Evolutionary conservation across 2,797 vertebrate genomes (phyloP), one percentile per base, ranked within the genome.

Genomic region (Denticeps clupeoides): DNA sequence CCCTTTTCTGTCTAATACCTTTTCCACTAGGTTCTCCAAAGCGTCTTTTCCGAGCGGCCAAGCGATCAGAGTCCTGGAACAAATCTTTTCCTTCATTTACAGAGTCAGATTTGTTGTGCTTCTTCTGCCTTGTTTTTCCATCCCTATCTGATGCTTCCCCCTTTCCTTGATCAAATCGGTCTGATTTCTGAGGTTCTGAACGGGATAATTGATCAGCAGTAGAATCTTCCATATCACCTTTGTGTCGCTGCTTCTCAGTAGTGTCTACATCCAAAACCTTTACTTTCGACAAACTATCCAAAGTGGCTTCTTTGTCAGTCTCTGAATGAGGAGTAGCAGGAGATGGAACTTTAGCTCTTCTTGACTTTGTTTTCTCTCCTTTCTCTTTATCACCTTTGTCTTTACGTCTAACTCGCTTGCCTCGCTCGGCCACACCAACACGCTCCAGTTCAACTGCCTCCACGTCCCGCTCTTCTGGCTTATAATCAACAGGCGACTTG

Each of bases 21-120:
- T 88, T 94, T 6, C 86, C 80, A 69, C 66, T 79, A 0, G 86
- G 80, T 62, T 99, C 94, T 0, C 87, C 94, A 69, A 98, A 97
- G 13, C 94, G 90, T 4, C 90, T 87, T 69, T 95, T 99, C 58
- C 94, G 88, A 7, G 91, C 93, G 62, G 90, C 93, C 55, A 95
- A 67, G 32, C 90, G 91, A 56, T 96, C 94, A 9, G 93, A 79
- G 49, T 98, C 93, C 1, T 79, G 64, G 0, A 71, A 63, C n/a
- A 79, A 25, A 0, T 84, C 91, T 40, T 83, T 71, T 3, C 77
- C 84, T 22, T 99, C 95, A 0, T 67, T 71, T 51, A 79, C 70
- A 42, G 69, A 70, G 11, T 97, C 93, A 1, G 79, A 59, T 65
- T 91, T 97, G 3, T 82, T 62, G 54, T 89, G 89, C 64, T 96